Evolutionary conservation across 2,797 vertebrate genomes (phyloP), one percentile per base, ranked within the genome.

Genomic region (Florisuga fusca): DNA sequence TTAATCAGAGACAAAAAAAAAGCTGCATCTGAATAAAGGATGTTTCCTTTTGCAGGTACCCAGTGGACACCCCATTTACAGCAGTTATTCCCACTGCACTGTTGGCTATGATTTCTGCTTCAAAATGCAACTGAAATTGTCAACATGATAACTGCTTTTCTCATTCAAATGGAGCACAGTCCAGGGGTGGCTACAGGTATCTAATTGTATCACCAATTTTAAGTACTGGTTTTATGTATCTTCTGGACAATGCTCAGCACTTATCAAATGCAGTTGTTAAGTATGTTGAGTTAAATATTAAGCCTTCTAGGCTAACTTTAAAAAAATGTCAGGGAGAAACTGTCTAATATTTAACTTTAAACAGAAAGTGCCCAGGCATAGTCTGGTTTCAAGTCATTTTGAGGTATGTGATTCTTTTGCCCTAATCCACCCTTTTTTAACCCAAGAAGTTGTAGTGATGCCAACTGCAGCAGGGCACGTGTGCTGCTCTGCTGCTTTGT

Each of bases 201-300:
- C 80, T 75, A 83, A 74, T 83, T 62, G 58, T 16, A 74, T 38
- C 77, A 27, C 27, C 0, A 1, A 31, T 9, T 34, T 75, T 53
- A 58, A 85, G 48, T 27, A 4, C 79, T 54, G 55, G 20, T 55
- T 55, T 61, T 84, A 19, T 73, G 27, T 61, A 9, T 92, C 48
- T 84, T 38, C 73, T 63, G 46, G 34, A 67, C 63, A 74, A 74
- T 26, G n/a, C 51, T 50, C 71, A 77, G 75, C 75, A 53, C 75
- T 91, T 77, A 36, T 12, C 69, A 20, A 80, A 71, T 53, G 36
- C 76, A 43, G 69, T 84, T 73, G 69, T 82, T 69, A 33, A 16
- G 58, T 27, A 63, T 95, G 96, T 93, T 69, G 48, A 86, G 93
- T 96, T 97, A 97, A 97, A 97, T 80, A 93, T 94, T 95, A 96